Conservation (phyloP, 1,140 invertebrate genomes). For the Manduca sexta region DNA sequence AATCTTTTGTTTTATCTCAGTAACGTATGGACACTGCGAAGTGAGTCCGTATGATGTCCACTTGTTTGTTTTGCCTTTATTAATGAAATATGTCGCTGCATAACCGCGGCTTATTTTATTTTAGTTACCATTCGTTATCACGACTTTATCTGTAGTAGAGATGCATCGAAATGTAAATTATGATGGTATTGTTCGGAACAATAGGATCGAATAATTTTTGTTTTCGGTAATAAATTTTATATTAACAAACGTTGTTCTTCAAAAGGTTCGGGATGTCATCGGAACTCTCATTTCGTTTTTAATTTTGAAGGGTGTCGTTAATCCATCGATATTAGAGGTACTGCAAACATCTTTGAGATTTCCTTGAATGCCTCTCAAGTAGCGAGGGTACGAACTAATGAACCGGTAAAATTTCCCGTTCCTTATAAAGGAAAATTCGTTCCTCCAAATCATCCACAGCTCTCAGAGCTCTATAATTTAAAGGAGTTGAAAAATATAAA, state of each 20-base stretch:
- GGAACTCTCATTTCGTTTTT: slow-evolving; percentile 51
- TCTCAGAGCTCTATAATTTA: too few species aligned
- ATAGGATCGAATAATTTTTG: slow-evolving; percentile 62
- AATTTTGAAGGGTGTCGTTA: slow-evolving; percentile 58
- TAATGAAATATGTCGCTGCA: slow-evolving; percentile 72
- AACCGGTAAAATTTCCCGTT: slow-evolving; percentile 12
- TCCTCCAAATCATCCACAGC: not conserved
- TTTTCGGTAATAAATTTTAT: slow-evolving; percentile 59
- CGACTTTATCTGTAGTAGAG: slow-evolving; percentile 67
- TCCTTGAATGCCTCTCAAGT: slow-evolving; percentile 21
- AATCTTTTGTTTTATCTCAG: slow-evolving; percentile 71
- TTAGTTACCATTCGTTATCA: slow-evolving; percentile 72
- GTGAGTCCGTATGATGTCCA: slow-evolving; percentile 66
- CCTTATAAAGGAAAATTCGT: slow-evolving; percentile 3
- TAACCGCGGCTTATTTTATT: slow-evolving; percentile 62
- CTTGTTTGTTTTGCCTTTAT: slow-evolving; percentile 66
- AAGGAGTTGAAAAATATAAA: too few species aligned
- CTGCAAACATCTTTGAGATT: slow-evolving; percentile 43
- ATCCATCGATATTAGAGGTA: slow-evolving; percentile 59
- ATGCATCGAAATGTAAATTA: slow-evolving; percentile 70
- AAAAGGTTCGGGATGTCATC: slow-evolving; percentile 9
- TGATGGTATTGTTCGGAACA: slow-evolving; percentile 66
- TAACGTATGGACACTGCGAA: slow-evolving; percentile 71
- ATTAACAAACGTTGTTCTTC: slow-evolving; percentile 41
- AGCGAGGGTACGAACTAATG: slow-evolving; percentile 38